Evolutionary conservation across 2,888 invertebrate species (phyloP), one percentile per base, ranked within the genome.

Genomic region (Mellilla xanthometata): DNA sequence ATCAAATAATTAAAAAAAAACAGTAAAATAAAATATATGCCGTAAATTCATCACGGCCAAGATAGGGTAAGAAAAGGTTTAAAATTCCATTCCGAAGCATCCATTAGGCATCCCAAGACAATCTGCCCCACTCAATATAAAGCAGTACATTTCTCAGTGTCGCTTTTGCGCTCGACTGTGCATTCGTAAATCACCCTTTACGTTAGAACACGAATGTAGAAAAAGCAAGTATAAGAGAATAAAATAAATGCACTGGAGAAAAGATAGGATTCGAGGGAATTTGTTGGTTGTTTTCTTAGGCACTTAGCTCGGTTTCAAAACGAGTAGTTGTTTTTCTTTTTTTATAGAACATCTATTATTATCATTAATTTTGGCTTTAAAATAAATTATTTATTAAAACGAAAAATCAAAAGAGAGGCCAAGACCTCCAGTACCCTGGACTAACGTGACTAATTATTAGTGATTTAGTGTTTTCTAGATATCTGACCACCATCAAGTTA

Each of bases 181-280:
- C 63, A 65, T 71, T 62, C 65, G 69, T 71, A 73, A 73, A 75
- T 73, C 73, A 73, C 68, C 54, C 57, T 60, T 56, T 40, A 65
- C 62, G 63, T 64, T 62, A 58, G 62, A 60, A 65, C 60, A 56
- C 58, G 60, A 51, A 58, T 59, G 58, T 71, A 64, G 58, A 72
- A 72, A 72, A 69, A 73, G 66, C 62, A 49, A 46, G 53, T 62
- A 67, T 60, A 56, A 61, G 70, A 68, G 36, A 36, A 36, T 12
- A 22, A 36, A 28, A 24, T 63, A 62, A 68, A 63, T 65, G 53
- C 49, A 59, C 57, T 56, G 33, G 61, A 50, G 44, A 39, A 52
- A 59, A 34, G 49, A 41, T 45, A 27, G 39, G 36, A 31, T 32
- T 32, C 31, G 24, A 10, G 12, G 9, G 29, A 40, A 43, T 43